Percentiles rank a stretch among this genome's conserved stretches.
phyloP scores from a whole-genome alignment of 1,140 invertebrate genomes.

The Diorhabda elongata region DNA sequence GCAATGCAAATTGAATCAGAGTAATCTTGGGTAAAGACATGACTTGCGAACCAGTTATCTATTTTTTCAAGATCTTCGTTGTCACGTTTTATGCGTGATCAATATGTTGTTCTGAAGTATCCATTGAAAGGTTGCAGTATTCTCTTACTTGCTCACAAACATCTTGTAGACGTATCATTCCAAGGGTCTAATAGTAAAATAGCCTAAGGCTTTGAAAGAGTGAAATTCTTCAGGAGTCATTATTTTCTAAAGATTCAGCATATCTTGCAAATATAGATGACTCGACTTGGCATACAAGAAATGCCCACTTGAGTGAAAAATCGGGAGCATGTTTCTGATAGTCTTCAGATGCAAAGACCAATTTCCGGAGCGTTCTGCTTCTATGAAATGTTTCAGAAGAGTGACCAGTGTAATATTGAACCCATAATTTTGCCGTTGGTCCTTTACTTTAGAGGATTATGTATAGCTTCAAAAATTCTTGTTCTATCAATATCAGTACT shows the following conservation, averaged over 20 bases:
- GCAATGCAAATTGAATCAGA: too few species aligned
- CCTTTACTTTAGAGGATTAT: constrained; percentile 21
- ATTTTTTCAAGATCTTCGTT: not conserved
- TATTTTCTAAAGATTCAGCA: constrained; percentile 21
- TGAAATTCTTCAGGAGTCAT: constrained; percentile 11
- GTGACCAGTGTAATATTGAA: constrained; percentile 36
- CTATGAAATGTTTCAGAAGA: constrained; percentile 36
- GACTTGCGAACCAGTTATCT: too few species aligned
- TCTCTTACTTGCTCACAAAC: constrained; percentile 1
- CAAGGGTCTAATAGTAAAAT: constrained; percentile 35
- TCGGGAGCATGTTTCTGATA: constrained; percentile 42
- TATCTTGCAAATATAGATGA: constrained; percentile 44
- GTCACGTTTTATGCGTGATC: not conserved
- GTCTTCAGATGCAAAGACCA: constrained; percentile 38
- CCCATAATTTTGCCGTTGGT: constrained; percentile 38
- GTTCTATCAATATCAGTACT: not conserved
- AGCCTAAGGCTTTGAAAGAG: constrained; percentile 37
- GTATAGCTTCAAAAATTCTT: not conserved
- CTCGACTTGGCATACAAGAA: constrained; percentile 42
- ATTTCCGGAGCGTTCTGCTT: constrained; percentile 39
- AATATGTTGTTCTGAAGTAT: constrained; percentile 6
- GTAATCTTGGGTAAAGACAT: too few species aligned
- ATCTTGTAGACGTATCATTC: constrained; percentile 6
- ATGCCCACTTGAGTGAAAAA: constrained; percentile 44
- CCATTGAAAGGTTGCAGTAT: constrained; percentile 6